Evolutionary conservation across 2,113 vertebrate species (phyloP), one percentile per base, ranked within the genome.

Genomic region (Ophiodon elongatus): DNA sequence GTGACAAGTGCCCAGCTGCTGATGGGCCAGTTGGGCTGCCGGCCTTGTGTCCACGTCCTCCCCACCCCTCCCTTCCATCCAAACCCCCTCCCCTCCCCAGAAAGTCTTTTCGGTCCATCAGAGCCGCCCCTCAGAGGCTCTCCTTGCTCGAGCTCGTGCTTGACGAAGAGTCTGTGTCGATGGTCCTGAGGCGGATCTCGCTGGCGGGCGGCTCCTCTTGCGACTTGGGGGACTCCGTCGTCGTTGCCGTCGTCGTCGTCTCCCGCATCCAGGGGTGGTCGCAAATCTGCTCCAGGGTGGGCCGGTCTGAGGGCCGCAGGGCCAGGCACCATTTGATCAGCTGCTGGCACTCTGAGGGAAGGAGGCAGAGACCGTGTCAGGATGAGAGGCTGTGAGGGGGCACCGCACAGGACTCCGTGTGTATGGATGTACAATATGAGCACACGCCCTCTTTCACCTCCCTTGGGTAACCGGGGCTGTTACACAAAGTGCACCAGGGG

Each of bases 81-180:
- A 13, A 90, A 91, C 89, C 92, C 80, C 77, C 39, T 19, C 76
- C 82, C 85, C 76, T 73, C 69, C 78, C 67, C 69, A 71, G 23
- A 82, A 76, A 93, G 95, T 94, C 92, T 90, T 89, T 65, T 85
- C 83, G 92, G 92, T 94, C 88, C 88, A 39, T 89, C 87, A 88
- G 88, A 92, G 89, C 91, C 89, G 39, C 79, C 79, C 89, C 83
- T 98, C 96, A 99, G 94, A 99, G 96, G 93, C 98, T 98, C 95
- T 99, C 98, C 41, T 99, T 99, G 95, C 98, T 99, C 17, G 98
- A 99, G 74, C 96, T 98, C 94, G 97, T 99, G 95, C 98, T 98
- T 91, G 97, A 97, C 33, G 95, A 97, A 75, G 95, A 95, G 25
- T 97, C 97, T n/a, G 96, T 90, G 93, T 96, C 95, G 90, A 98